Percentiles rank a stretch among this genome's conserved stretches.
These are phyloP conservation scores for Malurus elegans DNA, from an alignment of 2,113 vertebrate species.

Conservation along the genomic window DNA sequence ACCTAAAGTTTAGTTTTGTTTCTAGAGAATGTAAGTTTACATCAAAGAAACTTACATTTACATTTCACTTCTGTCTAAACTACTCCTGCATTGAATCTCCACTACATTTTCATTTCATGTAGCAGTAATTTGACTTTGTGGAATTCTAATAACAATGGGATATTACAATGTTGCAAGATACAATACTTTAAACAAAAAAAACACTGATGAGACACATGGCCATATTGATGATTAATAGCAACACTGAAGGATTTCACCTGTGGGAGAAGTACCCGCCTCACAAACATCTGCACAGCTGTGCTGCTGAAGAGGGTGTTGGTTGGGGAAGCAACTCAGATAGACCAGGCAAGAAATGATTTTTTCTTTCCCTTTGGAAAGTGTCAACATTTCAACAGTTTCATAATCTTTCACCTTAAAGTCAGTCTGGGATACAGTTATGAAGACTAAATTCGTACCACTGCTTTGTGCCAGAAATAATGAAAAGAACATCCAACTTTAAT, in stretches of 20 bases:
- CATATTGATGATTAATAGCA: neutral
- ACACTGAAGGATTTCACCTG: neutral
- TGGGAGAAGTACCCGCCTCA: neutral
- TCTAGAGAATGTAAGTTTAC: neutral
- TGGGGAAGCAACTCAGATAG: neutral
- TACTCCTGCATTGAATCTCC: neutral
- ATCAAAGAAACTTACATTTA: neutral
- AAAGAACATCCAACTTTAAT: neutral
- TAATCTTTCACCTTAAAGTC: neutral
- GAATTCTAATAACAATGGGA: neutral
- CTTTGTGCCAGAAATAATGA: neutral
- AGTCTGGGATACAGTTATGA: neutral
- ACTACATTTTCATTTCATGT: neutral
- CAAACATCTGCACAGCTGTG: too few species aligned
- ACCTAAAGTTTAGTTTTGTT: neutral
- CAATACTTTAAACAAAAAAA: neutral
- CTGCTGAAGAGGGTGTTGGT: rapidly evolving
- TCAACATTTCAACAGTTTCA: neutral
- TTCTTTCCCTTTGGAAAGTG: neutral
- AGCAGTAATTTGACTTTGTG: neutral
- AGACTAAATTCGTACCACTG: neutral
- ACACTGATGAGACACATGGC: neutral
- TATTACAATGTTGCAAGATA: neutral
- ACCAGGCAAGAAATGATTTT: rapidly evolving
- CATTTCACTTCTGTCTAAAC: neutral